Conservation (phyloP, 1,140 invertebrate species). For the Sipha flava region DNA sequence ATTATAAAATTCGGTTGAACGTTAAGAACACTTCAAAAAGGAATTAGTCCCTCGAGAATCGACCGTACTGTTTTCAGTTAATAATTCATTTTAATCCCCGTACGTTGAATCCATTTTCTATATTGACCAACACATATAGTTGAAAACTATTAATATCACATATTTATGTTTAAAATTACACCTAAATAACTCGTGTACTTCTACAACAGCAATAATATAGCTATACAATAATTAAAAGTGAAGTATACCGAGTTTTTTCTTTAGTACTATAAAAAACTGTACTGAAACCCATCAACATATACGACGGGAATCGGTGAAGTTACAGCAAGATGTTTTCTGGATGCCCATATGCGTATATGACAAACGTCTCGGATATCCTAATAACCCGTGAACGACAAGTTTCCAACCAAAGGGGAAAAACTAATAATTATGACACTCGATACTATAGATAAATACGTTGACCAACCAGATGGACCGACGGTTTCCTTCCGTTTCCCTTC, state of each 20-base stretch:
- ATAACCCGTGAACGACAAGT: neutral
- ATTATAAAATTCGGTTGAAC: neutral
- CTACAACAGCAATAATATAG: no score
- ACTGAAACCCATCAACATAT: no score
- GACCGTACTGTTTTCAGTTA: neutral
- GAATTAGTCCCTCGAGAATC: neutral
- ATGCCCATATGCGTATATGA: no score
- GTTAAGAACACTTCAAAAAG: neutral
- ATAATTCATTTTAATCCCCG: neutral
- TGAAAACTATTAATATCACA: neutral
- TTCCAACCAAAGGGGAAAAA: neutral
- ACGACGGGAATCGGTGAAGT: no score
- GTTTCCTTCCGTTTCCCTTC: neutral
- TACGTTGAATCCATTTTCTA: neutral
- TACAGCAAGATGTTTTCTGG: no score
- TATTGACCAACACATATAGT: neutral
- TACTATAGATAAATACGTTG: neutral
- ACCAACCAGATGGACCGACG: neutral
- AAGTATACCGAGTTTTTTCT: no score
- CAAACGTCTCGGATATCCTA: neutral
- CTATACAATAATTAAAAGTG: no score
- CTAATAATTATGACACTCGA: neutral
- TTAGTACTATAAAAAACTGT: no score
- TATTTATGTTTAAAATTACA: no score
- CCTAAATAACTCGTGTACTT: no score